phyloP scores from a whole-genome alignment of 2,113 vertebrate species.

The Centropristis striata region DNA sequence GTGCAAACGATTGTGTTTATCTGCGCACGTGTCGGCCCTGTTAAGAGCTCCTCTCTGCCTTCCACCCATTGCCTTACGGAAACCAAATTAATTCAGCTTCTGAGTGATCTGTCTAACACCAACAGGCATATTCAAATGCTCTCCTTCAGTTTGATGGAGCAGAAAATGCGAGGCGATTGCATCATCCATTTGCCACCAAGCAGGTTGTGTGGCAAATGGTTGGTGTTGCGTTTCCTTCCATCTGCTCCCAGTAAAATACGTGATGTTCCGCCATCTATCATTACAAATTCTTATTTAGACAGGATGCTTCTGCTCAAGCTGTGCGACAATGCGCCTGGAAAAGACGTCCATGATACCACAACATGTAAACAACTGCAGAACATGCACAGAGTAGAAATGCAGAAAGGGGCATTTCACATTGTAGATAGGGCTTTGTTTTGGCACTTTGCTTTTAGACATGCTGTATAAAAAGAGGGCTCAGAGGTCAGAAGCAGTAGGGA shows the following conservation, averaged over 20 bases:
- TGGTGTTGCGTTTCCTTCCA: conserved; percentile 61
- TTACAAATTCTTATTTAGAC: conserved; percentile 36
- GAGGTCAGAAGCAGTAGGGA: not conserved
- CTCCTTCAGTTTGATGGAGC: conserved; percentile 61
- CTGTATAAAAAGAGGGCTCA: conserved; percentile 2
- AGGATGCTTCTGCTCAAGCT: conserved; percentile 47
- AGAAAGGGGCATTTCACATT: not conserved
- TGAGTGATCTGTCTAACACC: conserved; percentile 52
- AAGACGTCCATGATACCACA: conserved; percentile 31
- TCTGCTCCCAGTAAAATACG: conserved; percentile 65
- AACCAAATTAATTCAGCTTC: conserved; percentile 21
- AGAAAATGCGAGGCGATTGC: conserved; percentile 61
- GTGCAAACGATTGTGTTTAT: not conserved
- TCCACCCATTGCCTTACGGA: not conserved
- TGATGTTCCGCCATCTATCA: conserved; percentile 58
- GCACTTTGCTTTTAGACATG: not conserved
- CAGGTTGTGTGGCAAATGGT: conserved; percentile 7
- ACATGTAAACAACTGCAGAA: conserved; percentile 40
- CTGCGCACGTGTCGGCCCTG: not conserved
- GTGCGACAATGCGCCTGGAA: conserved; percentile 31
- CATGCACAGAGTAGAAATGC: not conserved
- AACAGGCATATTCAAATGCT: conserved; percentile 49
- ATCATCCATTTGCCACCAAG: conserved; percentile 66
- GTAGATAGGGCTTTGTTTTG: not conserved
- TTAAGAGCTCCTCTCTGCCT: not conserved